Base-by-base conservation (phyloP, 2,888 invertebrate species). In the Baccha elongata region DNA sequence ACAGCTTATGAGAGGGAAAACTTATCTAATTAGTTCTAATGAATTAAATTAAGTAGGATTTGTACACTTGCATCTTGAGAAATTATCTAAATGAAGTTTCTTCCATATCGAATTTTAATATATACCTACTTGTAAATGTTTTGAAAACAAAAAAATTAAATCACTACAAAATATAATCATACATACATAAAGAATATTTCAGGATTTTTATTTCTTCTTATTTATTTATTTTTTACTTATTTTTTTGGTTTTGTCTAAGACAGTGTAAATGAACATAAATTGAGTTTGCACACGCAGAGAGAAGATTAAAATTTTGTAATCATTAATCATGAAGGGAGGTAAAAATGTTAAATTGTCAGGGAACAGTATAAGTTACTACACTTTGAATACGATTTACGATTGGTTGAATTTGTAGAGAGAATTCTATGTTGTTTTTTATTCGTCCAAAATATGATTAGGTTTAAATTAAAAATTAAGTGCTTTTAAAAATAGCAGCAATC, bases 11-110 rank as follows among this genome's bases (percentile, higher is more conserved):
- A 64, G 50, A 21, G 53, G 68, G 50, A 21, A 26, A 69, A 62
- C 37, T 44, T 48, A 50, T 52, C 80, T 80, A 75, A 80, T 80
- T 80, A 68, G 58, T 37, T 17, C 42, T 80, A 74, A 74, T 55
- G 64, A 80, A 80, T 64, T 21, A 65, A 69, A 64, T 74, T 69
- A 69, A 42, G 29, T 29, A 37, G 74, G 58, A 69, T 75, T 69
- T 69, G 29, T 55, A 37, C 48, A 79, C 40, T 73, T 19, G 15
- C 23, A 52, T 52, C 40, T 23, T 1, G 17, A 60, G 29, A 64
- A 60, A 60, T 44, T 19, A 44, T 60, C 8, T 19, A 44, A 10
- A 17, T 40, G n/a, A 29, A 44, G 8, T 4, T 13, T 52, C 19
- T 42, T 58, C 23, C 42, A 19, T 58, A 15, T 2, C 3, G 32